Evolutionary conservation across 92 coral and sea anemone species (phyloP), one percentile per base, ranked within the genome.

Genomic region (Micromussa lordhowensis): DNA sequence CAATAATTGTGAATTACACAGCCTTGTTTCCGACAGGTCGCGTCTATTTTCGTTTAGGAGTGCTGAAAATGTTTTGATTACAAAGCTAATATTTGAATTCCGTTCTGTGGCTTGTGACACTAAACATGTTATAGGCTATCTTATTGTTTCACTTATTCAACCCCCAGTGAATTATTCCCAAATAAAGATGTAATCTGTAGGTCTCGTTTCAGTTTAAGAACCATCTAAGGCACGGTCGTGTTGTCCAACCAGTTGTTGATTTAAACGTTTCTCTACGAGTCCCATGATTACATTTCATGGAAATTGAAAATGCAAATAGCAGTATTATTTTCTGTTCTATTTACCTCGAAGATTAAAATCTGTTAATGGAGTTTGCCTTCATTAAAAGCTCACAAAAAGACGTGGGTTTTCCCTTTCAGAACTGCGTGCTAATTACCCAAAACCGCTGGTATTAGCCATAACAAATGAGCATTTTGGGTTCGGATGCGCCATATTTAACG

Each of bases 291-390:
- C 22, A 69, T 71, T 29, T 71, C 2, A 71, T 71, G 9, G n/a
- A 71, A 34, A 19, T 71, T 71, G n/a, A 32, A 71, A 71, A 71
- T 71, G 40, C 76, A 71, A 69, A 71, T 71, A 71, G 76, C 76
- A 15, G 40, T 71, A 32, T 17, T 15, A 31, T 32, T 22, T 35
- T 73, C 28, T 38, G n/a, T 72, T 36, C 53, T 73, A 38, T 73
- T 73, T 73, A 24, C 49, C 1, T 21, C 1, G 1, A 32, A 73
- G 49, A 73, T 73, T 73, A 38, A 73, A 73, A 73, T 73, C 78
- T 73, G 51, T 34, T 73, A 73, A 73, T 73, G 78, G 49, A 32
- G 13, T 73, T 34, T 13, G 51, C 44, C 49, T 32, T 36, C 44
- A 73, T 73, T 36, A 32, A 36, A 73, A 73, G 26, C 26, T 32